phyloP scores from a whole-genome alignment of 2,797 vertebrate genomes.

The Pseudomugil gertrudae region DNA sequence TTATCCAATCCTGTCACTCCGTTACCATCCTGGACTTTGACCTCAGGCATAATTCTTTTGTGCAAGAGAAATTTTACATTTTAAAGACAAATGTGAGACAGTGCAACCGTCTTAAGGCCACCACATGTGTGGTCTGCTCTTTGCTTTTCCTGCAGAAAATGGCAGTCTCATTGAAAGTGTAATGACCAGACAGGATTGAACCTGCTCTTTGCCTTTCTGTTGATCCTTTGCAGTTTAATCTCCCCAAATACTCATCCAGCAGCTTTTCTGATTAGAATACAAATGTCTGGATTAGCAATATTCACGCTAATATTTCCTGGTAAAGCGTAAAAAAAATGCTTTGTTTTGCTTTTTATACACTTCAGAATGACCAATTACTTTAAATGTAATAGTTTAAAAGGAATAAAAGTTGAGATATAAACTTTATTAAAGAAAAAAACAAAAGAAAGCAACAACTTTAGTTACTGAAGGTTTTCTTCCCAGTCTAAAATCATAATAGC shows the following conservation, averaged over 20 bases:
- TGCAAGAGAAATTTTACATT: conserved; percentile 9
- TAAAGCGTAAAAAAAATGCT: not conserved
- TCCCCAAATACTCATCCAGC: not conserved
- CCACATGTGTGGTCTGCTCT: conserved; percentile 57
- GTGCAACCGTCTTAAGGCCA: conserved; percentile 26
- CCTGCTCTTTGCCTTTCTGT: conserved; percentile 38
- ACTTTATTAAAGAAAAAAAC: not conserved
- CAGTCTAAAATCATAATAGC: no score
- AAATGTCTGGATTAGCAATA: no score
- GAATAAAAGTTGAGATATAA: not conserved
- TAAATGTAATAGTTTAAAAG: not conserved
- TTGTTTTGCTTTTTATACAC: not conserved
- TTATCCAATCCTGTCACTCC: conserved; percentile 30
- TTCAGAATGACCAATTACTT: not conserved
- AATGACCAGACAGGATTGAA: conserved; percentile 54
- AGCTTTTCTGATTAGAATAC: no score
- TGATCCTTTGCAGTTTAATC: conserved; percentile 27
- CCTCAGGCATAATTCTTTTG: conserved; percentile 40
- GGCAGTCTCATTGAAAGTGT: conserved; percentile 26
- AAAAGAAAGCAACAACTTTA: not conserved
- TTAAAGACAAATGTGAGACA: conserved; percentile 8
- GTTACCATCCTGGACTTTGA: conserved; percentile 49
- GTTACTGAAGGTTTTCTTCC: no score
- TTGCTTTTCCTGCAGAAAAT: conserved; percentile 46
- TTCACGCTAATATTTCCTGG: not conserved